These are phyloP conservation scores for Esox niger DNA, from an alignment of 2,113 vertebrate species.

Conservation along the genomic window DNA sequence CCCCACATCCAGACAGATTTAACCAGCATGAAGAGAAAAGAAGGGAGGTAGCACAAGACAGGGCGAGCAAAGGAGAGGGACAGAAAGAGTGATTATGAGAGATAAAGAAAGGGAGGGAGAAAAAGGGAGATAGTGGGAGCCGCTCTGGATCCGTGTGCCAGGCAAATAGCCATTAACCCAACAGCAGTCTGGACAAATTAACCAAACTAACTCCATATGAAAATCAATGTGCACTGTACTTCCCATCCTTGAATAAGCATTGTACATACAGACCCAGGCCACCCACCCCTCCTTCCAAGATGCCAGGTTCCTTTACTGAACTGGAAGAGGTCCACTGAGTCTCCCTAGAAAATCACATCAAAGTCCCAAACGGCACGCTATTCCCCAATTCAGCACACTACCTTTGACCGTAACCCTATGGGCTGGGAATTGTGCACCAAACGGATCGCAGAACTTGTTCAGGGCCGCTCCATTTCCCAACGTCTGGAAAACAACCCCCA, in stretches of 20 bases:
- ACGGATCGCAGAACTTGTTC: conserved; percentile 9
- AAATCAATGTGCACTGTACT: conserved; percentile 44
- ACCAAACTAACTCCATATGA: conserved; percentile 24
- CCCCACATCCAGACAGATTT: too few relatives aligned
- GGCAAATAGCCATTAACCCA: too few relatives aligned
- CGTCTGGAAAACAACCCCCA: conserved; percentile 56
- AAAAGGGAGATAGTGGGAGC: conserved; percentile 25
- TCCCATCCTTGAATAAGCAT: neutral
- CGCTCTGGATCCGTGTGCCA: too few relatives aligned
- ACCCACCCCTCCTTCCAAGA: conserved; percentile 34
- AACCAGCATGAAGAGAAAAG: too few relatives aligned
- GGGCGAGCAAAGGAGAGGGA: neutral
- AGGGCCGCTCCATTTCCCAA: conserved; percentile 43
- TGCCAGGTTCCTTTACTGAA: conserved; percentile 23
- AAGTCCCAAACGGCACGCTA: too few relatives aligned
- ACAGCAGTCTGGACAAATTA: too few relatives aligned
- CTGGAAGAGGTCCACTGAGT: conserved; percentile 19
- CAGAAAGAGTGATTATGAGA: neutral
- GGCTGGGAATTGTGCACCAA: too few relatives aligned
- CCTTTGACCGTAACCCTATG: too few relatives aligned
- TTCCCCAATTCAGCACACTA: too few relatives aligned
- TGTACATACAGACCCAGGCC: neutral
- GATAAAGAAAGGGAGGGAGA: neutral
- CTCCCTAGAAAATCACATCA: conserved; percentile 11
- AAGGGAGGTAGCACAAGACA: neutral